Base-by-base conservation (phyloP, 2,888 invertebrate species). In the Drosophila kokeensis region DNA sequence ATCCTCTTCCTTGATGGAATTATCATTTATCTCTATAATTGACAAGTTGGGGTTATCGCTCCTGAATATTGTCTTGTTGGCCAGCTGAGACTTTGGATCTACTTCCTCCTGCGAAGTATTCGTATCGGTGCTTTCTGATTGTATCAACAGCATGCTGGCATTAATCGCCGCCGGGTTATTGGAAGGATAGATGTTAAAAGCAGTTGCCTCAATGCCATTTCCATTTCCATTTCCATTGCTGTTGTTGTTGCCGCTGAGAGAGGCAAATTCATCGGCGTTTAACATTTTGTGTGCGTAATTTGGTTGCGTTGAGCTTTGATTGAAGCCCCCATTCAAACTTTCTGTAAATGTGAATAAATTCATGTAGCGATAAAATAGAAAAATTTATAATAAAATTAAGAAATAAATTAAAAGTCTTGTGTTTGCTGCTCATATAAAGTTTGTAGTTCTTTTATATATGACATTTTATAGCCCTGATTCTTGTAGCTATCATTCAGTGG, bases 11-110 rank as follows among this genome's bases (percentile, higher is more conserved):
- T 90, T 89, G 71, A 89, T 89, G 21, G 92, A 92, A 76, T 89
- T 91, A 78, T 92, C 90, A 80, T 90, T 92, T 68, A 93, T 93
- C 87, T 93, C 93, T 90, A 93, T 93, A 93, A 93, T 93, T 93
- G 93, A 92, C 93, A 92, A 90, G 83, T 93, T 88, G 76, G 93
- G 93, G 87, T 93, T 93, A 90, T 91, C 91, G 66, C 83, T 87
- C 82, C 92, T 92, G 63, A 93, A 93, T 92, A 93, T 92, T 91
- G 93, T 92, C 91, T 92, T 93, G 85, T 92, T 92, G 65, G 93
- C 92, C 90, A 93, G 82, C 79, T 91, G 92, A 42, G 93, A 92
- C 83, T 93, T 93, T 10, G 92, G 92, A 81, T 93, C 92, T 38
- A 92, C 92, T 77, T 93, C 93, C 59, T 93, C 93, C 79, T 92